Evolutionary conservation across 1,140 invertebrate genomes (phyloP), one percentile per base, ranked within the genome.

Genomic region (Drosophila pseudoananassae): DNA sequence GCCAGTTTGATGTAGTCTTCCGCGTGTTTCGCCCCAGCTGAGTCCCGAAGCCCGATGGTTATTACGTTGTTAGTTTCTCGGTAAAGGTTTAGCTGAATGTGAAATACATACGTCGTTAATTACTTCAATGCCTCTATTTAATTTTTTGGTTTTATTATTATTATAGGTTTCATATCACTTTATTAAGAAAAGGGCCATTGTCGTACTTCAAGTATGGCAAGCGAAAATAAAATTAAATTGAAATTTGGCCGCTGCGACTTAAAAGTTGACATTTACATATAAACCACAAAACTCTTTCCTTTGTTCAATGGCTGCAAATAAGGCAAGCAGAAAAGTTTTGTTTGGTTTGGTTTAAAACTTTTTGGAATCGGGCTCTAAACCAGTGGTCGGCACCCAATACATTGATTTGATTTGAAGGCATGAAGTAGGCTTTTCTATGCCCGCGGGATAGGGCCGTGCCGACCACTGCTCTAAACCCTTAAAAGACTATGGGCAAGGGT

Each of bases 1-100:
- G 87, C 80, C 53, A 92, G 59, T 65, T 91, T 88, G 55, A 90
- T 76, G 69, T 78, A 91, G 89, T 88, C 90, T 78, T 91, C 85
- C 12, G 82, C 88, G 80, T 91, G 70, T 65, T 92, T 91, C 43
- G 92, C 84, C 55, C 91, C 91, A 15, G 89, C 79, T 36, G 75
- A 58, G 59, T 92, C 87, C 70, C 59, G 90, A 56, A 92, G 80
- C 52, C 80, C 82, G 61, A 92, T 82, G 56, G 80, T 80, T 65
- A 92, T 78, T 75, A 92, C 91, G 72, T 89, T 90, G 55, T 78
- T 85, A 29, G 83, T 82, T 71, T 91, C 81, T 43, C 89, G 78
- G 65, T 75, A 78, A 58, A 92, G 74, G 78, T 85, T 87, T 56
- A 87, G 72, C 83, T 87, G 60, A 50, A 52, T 52, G 46, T 23